phyloP scores from a whole-genome alignment of 2,888 invertebrate genomes.

The Ochropleura plecta region DNA sequence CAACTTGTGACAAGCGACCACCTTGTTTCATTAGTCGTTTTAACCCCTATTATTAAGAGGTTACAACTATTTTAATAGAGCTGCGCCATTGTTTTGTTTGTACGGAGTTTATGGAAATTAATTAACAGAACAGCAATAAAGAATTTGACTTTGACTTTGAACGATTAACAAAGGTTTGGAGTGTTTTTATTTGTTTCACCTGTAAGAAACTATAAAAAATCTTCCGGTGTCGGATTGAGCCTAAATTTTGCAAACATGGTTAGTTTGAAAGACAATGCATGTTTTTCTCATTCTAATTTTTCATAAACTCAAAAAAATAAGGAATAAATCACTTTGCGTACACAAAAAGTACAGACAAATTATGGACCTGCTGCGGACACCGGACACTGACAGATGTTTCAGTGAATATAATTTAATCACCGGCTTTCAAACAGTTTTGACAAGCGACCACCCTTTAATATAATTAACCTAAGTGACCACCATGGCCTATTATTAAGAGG shows the following conservation, averaged over 20 bases:
- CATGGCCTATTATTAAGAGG: slow-evolving; percentile 49
- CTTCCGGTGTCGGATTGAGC: too few relatives aligned
- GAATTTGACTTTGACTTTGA: too few relatives aligned
- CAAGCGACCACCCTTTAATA: slow-evolving; percentile 56
- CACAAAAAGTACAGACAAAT: too few relatives aligned
- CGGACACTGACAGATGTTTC: too few relatives aligned
- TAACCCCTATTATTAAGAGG: slow-evolving; percentile 59
- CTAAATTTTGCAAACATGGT: too few relatives aligned
- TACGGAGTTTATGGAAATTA: background rate
- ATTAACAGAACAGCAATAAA: background rate
- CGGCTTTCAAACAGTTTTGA: slow-evolving; percentile 56
- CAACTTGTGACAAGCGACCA: slow-evolving; percentile 52
- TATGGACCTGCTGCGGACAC: too few relatives aligned
- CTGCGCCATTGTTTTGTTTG: slow-evolving; percentile 26
- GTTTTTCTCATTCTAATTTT: too few relatives aligned
- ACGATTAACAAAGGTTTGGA: background rate
- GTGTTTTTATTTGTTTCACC: too few relatives aligned
- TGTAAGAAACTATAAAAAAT: too few relatives aligned
- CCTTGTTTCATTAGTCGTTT: slow-evolving; percentile 61
- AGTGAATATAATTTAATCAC: slow-evolving; percentile 68
- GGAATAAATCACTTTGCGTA: too few relatives aligned
- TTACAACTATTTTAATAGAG: slow-evolving; percentile 48
- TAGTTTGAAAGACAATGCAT: too few relatives aligned
- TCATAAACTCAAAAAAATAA: too few relatives aligned
- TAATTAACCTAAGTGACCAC: slow-evolving; percentile 47